Conservation (phyloP, 1,140 invertebrate genomes). For the Solen grandis region DNA sequence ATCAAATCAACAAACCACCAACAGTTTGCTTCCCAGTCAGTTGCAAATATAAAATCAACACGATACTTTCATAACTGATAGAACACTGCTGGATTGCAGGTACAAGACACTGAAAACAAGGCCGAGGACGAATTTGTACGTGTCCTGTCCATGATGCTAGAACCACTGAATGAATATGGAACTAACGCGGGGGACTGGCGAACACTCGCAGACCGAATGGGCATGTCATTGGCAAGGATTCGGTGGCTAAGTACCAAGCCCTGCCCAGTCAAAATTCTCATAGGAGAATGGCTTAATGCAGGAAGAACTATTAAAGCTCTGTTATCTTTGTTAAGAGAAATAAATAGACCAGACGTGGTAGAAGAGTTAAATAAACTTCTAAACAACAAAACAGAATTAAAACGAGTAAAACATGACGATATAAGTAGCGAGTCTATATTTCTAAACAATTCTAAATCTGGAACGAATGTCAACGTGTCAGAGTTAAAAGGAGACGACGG, state of each 20-base stretch:
- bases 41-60: too few species aligned
- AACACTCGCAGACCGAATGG: constrained; percentile 25
- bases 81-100: too few species aligned
- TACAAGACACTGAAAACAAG: constrained; percentile 14
- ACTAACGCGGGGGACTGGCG: constrained; percentile 33
- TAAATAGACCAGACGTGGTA: constrained; percentile 31
- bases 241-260: constrained; percentile 26
- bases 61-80: too few species aligned
- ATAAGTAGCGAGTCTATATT: too few species aligned
- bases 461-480: too few species aligned
- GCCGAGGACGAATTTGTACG: constrained; percentile 15
- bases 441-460: too few species aligned
- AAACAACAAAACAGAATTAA: too few species aligned
- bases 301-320: constrained; percentile 10
- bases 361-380: constrained; percentile 26
- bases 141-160: constrained; percentile 23
- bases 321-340: constrained; percentile 10
- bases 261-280: constrained; percentile 1
- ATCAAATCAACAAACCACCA: too few species aligned
- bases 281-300: constrained; percentile 28
- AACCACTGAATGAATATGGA: constrained; percentile 10
- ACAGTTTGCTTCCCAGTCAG: too few species aligned
- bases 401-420: too few species aligned
- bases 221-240: background rate
- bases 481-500: too few species aligned